These are phyloP conservation scores for Microctenopoma steveboyesi DNA, from an alignment of 2,797 vertebrate genomes.

Conservation along the genomic window DNA sequence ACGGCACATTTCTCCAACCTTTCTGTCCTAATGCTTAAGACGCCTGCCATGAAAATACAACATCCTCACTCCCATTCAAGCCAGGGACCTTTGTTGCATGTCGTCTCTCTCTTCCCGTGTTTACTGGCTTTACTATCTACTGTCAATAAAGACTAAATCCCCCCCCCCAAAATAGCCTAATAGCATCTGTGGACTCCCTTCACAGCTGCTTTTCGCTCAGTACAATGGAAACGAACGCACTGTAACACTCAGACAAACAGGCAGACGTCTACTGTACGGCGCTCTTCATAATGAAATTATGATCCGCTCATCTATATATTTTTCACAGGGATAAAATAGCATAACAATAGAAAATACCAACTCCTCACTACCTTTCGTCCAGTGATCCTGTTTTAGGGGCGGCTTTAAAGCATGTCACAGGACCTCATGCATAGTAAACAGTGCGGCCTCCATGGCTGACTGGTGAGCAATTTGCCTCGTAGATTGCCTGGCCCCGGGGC, in stretches of 20 bases:
- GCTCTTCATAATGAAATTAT: conserved; percentile 52
- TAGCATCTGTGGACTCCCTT: background rate
- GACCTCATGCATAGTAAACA: conserved; percentile 99
- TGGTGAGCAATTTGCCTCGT: conserved; percentile 86
- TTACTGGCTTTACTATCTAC: background rate
- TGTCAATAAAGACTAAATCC: conserved; percentile 6
- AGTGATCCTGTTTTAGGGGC: conserved; percentile 87
- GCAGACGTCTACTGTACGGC: conserved; percentile 27
- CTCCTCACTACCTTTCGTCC: conserved; percentile 64
- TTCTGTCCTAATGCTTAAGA: background rate
- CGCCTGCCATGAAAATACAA: background rate
- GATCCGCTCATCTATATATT: conserved; percentile 67
- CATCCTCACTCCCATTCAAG: background rate
- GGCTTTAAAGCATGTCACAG: conserved; percentile 97
- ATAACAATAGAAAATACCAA: conserved; percentile 67
- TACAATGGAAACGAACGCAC: conserved; percentile 29
- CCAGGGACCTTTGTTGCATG: background rate
- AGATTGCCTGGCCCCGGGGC: conserved; percentile 84
- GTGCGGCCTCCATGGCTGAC: conserved; percentile 84
- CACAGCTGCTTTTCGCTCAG: background rate
- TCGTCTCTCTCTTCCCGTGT: background rate
- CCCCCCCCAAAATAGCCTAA: background rate
- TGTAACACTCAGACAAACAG: conserved; percentile 5
- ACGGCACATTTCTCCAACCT: background rate
- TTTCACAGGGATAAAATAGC: conserved; percentile 64